Conservation (phyloP, 2,888 invertebrate genomes). For the Aricia artaxerxes region DNA sequence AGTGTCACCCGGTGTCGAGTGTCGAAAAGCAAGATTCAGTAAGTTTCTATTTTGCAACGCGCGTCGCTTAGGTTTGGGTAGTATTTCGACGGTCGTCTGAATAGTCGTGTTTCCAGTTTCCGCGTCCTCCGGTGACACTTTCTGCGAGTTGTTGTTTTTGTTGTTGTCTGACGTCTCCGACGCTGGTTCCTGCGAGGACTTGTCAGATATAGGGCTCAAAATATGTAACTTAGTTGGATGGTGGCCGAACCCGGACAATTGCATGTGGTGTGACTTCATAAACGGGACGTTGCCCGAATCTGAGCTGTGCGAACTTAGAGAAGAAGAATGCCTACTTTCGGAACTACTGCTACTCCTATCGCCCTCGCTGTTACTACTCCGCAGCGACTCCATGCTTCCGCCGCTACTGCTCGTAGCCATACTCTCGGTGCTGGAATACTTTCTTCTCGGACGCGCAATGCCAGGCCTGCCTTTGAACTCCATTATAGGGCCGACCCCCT, state of each 20-base stretch:
- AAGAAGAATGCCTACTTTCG: constrained; percentile 90
- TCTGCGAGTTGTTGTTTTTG: constrained; percentile 88
- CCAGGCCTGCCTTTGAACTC: constrained; percentile 83
- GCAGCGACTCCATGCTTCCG: constrained; percentile 92
- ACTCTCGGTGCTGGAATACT: constrained; percentile 90
- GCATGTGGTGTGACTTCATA: constrained; percentile 82
- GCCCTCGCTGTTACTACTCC: constrained; percentile 93
- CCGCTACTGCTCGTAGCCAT: constrained; percentile 93
- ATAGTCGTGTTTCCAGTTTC: constrained; percentile 67
- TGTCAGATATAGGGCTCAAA: constrained; percentile 93
- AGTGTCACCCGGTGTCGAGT: constrained; percentile 83
- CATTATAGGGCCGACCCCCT: constrained; percentile 81
- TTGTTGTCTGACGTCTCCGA: constrained; percentile 92
- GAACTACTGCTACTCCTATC: constrained; percentile 92
- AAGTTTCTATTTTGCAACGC: constrained; percentile 89
- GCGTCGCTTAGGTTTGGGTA: constrained; percentile 82
- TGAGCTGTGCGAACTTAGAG: constrained; percentile 92
- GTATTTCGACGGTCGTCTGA: constrained; percentile 74
- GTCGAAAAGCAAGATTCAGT: constrained; percentile 83
- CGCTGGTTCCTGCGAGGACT: constrained; percentile 92
- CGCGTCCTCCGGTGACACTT: constrained; percentile 86
- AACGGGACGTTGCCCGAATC: constrained; percentile 86
- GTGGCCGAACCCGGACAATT: constrained; percentile 85
- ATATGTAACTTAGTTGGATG: constrained; percentile 90
- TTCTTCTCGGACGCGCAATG: constrained; percentile 76